Evolutionary conservation across 2,797 vertebrate species (phyloP).

Genomic region (Tamandua tetradactyla): DNA sequence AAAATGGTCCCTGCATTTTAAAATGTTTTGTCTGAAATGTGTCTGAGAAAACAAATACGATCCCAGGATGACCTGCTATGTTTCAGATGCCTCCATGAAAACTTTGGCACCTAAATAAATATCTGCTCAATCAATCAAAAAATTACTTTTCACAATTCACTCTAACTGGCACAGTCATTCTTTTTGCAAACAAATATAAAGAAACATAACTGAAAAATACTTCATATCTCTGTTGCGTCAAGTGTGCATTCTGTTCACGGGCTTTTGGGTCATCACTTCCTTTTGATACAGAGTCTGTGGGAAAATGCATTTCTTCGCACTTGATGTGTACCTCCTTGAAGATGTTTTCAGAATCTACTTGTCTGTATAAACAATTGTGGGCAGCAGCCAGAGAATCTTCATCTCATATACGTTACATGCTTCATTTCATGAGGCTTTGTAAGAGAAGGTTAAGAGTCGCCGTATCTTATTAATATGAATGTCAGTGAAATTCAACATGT

Average conservation of each 20-base stretch:
- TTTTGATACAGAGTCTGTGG: neutral
- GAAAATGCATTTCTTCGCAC: neutral
- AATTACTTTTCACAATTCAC: neutral
- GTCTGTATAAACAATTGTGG: rapidly evolving
- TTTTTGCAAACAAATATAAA: neutral
- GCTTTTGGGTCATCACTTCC: neutral
- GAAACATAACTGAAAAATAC: neutral
- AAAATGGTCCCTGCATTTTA: neutral
- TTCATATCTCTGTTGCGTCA: neutral
- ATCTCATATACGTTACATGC: rapidly evolving
- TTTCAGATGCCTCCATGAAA: neutral
- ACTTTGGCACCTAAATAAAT: neutral
- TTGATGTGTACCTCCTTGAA: neutral
- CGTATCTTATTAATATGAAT: rapidly evolving
- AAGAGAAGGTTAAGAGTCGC: neutral
- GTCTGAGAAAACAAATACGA: neutral
- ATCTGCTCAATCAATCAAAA: neutral
- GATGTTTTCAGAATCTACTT: rapidly evolving
- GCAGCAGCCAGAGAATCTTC: no score
- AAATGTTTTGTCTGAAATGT: neutral
- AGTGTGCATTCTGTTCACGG: neutral
- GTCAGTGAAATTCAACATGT: neutral
- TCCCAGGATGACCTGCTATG: no score
- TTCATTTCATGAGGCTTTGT: neutral
- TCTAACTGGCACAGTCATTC: no score